Evolutionary conservation across 2,888 invertebrate genomes (phyloP), one percentile per base, ranked within the genome.

Genomic region (Melieria crassipennis): DNA sequence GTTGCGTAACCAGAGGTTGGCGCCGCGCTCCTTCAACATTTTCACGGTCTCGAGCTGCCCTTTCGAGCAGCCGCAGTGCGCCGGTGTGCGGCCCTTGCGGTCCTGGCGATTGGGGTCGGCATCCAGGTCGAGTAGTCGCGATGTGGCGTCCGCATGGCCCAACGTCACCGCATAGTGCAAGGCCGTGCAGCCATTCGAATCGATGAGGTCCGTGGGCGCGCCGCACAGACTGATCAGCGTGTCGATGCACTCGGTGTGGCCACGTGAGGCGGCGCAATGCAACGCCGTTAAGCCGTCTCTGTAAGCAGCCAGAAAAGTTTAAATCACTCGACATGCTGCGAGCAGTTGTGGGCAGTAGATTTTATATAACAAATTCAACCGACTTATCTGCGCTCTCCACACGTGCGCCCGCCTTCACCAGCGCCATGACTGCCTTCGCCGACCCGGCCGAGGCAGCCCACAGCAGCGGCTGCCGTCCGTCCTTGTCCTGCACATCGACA

Each of bases 371-470:
- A 43, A 62, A 46, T 16, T 55, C 42, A 69, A 82, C 81, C 77
- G 75, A 87, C 91, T 95, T 94, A 85, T 97, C 97, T 56, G 92
- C 89, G 55, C 94, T 92, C 82, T 94, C 92, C 4, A 95, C 92
- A 67, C 91, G 90, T 0, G 96, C 94, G 1, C 96, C 96, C 0
- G 94, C 94, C 83, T 96, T 94, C 13, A 97, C 92, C 71, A 99
- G 87, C 0, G 96, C 93, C 63, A 96, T 88, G 70, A 98, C 93
- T 0, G 98, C 98, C 77, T 97, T 95, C 0, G 94, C 92, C 55
- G 96, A 97, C 5, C 98, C 99, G 42, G 98, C 96, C 77, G 97
- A 97, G 0, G 98, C 97, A 0, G 99, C 98, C 99, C 99, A 99
- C 10, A 99, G 88, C 67, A 99, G 88, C 1, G 99, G 98, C 79